Evolutionary conservation across 2,113 vertebrate species (phyloP).

Genomic region (Lepus timidus): DNA sequence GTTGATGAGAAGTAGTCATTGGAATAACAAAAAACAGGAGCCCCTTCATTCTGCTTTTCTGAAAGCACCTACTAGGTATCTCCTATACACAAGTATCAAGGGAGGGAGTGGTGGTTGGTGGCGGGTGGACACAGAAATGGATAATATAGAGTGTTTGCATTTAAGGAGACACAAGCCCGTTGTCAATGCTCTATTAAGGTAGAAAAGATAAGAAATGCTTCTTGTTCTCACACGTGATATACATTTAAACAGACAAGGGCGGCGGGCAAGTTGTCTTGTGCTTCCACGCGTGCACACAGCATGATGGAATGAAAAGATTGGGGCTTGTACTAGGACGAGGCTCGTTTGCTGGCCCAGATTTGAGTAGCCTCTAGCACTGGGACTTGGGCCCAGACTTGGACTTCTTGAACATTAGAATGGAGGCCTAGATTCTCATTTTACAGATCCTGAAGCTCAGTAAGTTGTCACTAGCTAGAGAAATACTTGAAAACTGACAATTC

Average conservation of each 20-base stretch:
- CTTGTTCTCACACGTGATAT: background rate
- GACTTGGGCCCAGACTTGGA: background rate
- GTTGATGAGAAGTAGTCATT: background rate
- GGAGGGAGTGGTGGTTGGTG: background rate
- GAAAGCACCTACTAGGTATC: background rate
- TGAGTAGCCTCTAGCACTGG: background rate
- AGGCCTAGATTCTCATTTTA: background rate
- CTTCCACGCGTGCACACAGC: background rate
- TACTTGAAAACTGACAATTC: conserved; percentile 46
- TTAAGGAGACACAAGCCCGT: background rate
- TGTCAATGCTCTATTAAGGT: background rate
- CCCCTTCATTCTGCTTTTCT: background rate
- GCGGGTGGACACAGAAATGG: background rate
- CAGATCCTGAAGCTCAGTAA: background rate
- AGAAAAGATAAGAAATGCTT: background rate
- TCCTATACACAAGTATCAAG: background rate
- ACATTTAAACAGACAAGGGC: background rate
- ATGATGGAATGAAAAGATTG: background rate
- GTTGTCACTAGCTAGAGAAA: conserved; percentile 40
- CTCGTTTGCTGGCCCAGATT: background rate
- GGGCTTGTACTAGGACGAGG: background rate
- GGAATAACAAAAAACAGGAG: background rate
- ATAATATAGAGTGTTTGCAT: background rate
- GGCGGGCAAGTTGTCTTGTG: background rate
- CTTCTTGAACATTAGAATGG: background rate